Evolutionary conservation across 2,113 vertebrate genomes (phyloP).

Genomic region (Herpetotheres cachinnans): DNA sequence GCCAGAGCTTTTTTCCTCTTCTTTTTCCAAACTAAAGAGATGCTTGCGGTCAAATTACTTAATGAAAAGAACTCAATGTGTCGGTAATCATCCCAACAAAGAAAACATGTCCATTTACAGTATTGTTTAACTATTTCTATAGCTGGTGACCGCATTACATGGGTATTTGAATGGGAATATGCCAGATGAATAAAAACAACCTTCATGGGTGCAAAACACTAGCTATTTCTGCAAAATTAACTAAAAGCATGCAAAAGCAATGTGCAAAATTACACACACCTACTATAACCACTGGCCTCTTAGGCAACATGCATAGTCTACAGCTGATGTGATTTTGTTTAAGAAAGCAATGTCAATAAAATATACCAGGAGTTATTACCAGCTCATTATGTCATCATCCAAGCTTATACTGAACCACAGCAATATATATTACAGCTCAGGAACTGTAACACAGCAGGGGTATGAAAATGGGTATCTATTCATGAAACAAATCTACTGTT

Average conservation of each 20-base stretch:
- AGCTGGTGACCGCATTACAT: neutral
- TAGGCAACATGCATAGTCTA: neutral
- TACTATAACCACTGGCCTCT: neutral
- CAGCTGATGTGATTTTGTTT: neutral
- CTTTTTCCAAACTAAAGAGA: constrained; percentile 34
- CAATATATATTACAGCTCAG: neutral
- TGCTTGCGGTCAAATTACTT: constrained; percentile 28
- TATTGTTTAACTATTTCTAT: constrained; percentile 37
- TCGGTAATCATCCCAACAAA: neutral
- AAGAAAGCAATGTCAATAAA: neutral
- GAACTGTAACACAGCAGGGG: neutral
- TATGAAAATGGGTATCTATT: neutral
- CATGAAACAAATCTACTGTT: neutral
- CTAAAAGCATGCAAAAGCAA: neutral
- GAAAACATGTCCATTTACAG: constrained; percentile 60
- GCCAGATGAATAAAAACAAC: neutral
- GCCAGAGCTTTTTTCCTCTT: neutral
- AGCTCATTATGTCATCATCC: neutral
- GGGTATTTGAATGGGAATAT: constrained; percentile 12
- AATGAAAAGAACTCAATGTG: constrained; percentile 30
- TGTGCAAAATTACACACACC: neutral
- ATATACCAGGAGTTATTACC: neutral
- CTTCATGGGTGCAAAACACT: neutral
- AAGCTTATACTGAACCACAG: neutral
- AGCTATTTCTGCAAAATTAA: neutral